These are phyloP conservation scores for Melanostigma gelatinosum DNA, from an alignment of 2,113 vertebrate genomes.

Conservation along the genomic window DNA sequence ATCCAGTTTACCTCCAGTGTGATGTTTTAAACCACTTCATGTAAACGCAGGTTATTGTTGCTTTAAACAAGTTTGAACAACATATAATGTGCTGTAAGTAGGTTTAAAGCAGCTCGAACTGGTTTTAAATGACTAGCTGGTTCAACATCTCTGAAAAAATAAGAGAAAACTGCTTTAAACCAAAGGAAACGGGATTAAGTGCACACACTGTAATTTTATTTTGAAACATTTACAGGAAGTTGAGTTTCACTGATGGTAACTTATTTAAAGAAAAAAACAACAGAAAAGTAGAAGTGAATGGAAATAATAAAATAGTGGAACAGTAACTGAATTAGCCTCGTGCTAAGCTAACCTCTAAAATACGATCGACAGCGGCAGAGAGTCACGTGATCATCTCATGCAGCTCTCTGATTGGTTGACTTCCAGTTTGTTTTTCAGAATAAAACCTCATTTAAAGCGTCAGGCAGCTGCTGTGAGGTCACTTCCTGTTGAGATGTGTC, in stretches of 20 bases:
- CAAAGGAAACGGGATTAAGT: neutral
- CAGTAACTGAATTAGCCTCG: neutral
- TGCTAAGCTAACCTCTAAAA: neutral
- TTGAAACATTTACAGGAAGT: constrained; percentile 3
- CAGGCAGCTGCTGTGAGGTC: neutral
- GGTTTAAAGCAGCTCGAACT: neutral
- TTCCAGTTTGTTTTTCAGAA: neutral
- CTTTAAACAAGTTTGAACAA: no score
- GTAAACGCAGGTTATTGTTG: no score
- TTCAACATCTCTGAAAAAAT: neutral
- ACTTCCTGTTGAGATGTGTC: neutral
- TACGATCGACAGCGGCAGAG: neutral
- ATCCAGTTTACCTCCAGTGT: neutral
- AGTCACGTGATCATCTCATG: neutral
- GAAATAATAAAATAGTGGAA: neutral
- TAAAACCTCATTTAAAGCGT: neutral
- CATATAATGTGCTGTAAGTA: neutral
- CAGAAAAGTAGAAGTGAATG: neutral
- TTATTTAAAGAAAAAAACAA: neutral
- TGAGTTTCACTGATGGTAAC: neutral
- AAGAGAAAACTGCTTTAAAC: neutral
- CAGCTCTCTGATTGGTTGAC: neutral
- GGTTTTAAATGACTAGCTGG: neutral
- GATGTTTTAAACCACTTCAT: neutral
- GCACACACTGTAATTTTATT: neutral